These are phyloP conservation scores for Puma concolor DNA, from an alignment of 2,113 vertebrate genomes.

Conservation along the genomic window DNA sequence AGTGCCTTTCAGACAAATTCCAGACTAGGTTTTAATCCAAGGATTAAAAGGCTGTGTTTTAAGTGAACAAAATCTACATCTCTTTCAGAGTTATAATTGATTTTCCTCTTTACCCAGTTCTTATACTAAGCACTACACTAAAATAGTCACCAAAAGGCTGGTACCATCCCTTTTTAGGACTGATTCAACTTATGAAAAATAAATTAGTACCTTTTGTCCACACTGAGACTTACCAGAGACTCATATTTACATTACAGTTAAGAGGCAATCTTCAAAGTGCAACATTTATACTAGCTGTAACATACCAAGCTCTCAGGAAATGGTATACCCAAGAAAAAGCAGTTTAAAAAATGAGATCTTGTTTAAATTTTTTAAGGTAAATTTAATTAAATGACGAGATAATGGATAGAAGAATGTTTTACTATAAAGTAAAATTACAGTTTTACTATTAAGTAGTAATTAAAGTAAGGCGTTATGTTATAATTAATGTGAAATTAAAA, in stretches of 20 bases:
- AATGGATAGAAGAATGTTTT: conserved; percentile 64
- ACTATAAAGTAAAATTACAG: conserved; percentile 9
- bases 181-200: conserved; percentile 71
- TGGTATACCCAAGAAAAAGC: conserved; percentile 48
- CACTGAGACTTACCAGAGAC: conserved; percentile 79
- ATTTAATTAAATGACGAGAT: conserved; percentile 68
- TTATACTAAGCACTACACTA: conserved; percentile 48
- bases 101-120: conserved; percentile 36
- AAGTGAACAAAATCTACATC: conserved; percentile 62
- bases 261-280: conserved; percentile 72
- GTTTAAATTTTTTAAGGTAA: conserved; percentile 60
- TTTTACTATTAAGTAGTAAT: conserved; percentile 22
- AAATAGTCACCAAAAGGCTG: conserved; percentile 63
- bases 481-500: conserved; percentile 20
- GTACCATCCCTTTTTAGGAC: conserved; percentile 71
- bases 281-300: conserved; percentile 61
- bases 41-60: conserved; percentile 64
- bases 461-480: conserved; percentile 15
- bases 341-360: conserved; percentile 66
- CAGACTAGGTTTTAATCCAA: conserved; percentile 36
- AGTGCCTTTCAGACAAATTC: conserved; percentile 53
- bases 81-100: conserved; percentile 47
- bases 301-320: conserved; percentile 65
- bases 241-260: conserved; percentile 79
- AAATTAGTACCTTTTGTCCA: conserved; percentile 71